A percentile compares a stretch with the other conserved stretches of the same genome.
These are phyloP conservation scores for Perccottus glenii DNA, from an alignment of 2,113 vertebrate genomes.

Conservation along the genomic window DNA sequence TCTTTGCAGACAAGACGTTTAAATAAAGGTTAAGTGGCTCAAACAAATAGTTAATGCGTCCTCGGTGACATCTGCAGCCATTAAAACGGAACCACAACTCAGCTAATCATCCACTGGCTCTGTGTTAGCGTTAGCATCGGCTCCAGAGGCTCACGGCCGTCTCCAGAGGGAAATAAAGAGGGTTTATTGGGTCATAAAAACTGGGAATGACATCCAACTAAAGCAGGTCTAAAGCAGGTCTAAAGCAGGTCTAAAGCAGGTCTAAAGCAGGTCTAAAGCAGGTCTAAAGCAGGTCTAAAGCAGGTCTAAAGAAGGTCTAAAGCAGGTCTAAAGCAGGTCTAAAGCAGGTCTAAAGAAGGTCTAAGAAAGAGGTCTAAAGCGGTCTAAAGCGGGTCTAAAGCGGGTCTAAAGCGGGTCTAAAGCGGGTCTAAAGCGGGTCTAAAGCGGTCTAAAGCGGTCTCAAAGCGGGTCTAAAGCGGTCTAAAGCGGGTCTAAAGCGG, in stretches of 20 bases:
- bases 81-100: neutral
- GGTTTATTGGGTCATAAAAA: too few species aligned
- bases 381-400: neutral
- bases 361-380: neutral
- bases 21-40: constrained; percentile 1
- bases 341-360: neutral
- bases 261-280: too few species aligned
- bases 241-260: neutral
- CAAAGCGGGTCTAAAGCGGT: neutral
- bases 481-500: neutral
- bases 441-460: neutral
- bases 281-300: neutral
- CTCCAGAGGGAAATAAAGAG: neutral
- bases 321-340: neutral
- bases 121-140: neutral
- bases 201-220: too few species aligned
- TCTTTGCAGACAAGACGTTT: neutral
- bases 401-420: neutral
- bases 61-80: neutral
- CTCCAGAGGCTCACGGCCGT: too few species aligned
- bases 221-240: neutral
- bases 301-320: neutral
- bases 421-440: neutral
- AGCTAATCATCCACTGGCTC: neutral
- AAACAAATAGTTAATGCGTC: neutral